A percentile compares a stretch with the other conserved stretches of the same genome.
Evolutionary conservation across 2,113 vertebrate species (phyloP).

Genomic region (Galbula dea): DNA sequence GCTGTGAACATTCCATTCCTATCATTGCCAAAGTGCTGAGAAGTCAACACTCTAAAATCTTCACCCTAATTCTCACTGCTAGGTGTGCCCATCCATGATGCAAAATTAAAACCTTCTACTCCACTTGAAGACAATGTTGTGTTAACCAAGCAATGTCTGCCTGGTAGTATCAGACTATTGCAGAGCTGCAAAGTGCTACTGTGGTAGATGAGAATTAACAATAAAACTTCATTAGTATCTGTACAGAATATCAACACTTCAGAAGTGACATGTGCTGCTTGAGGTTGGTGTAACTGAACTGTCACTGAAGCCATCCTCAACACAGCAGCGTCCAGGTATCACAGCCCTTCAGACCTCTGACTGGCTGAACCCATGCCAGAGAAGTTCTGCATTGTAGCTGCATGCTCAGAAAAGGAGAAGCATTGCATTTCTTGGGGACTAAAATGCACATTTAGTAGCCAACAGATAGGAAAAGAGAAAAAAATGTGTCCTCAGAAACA

Average conservation of each 20-base stretch:
- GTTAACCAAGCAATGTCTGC: background rate
- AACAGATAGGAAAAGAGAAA: background rate
- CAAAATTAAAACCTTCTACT: background rate
- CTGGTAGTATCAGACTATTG: background rate
- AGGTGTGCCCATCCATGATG: background rate
- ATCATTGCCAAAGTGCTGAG: background rate
- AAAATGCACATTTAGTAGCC: background rate
- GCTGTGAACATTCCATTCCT: background rate
- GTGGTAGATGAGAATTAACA: background rate
- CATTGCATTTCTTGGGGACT: background rate
- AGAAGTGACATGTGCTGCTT: background rate
- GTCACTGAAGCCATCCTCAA: background rate
- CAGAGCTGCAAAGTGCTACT: background rate
- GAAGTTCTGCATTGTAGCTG: background rate
- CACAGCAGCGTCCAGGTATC: fast-evolving
- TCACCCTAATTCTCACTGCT: background rate
- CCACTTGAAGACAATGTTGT: background rate
- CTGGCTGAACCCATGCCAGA: background rate
- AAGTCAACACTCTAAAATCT: background rate
- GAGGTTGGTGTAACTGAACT: background rate
- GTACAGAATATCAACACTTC: background rate
- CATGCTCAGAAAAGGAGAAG: background rate
- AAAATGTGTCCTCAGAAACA: background rate
- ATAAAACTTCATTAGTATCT: background rate
- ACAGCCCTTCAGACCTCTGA: background rate